Evolutionary conservation across 2,888 invertebrate genomes (phyloP), one percentile per base, ranked within the genome.

Genomic region (Heliconius charithonia): DNA sequence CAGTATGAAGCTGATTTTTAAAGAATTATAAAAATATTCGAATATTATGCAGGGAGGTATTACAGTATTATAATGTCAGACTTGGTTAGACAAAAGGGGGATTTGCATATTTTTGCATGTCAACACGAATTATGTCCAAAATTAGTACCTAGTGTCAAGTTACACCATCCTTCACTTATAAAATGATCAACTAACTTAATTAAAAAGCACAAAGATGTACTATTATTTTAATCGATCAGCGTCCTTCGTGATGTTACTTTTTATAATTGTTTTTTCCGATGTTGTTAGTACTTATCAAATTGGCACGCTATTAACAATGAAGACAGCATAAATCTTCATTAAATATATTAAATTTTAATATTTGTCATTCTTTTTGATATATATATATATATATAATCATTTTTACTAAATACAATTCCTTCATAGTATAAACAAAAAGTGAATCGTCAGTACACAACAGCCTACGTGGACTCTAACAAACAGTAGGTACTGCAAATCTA

Each of bases 401-500:
- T 59, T 59, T 12, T 59, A 59, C 22, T 59, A 59, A 59, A 59
- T 10, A n/a, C 3, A 16, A 41, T 59, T 63, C 63, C 70, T 75
- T 71, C 19, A 66, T 27, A n/a, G n/a, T n/a, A 37, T 16, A 71
- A 75, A 76, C 70, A 76, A 78, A 79, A 78, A 29, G 62, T 56
- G 56, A 56, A 51, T 63, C 66, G 63, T 67, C 56, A 51, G 67
- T 41, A 76, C 2, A n/a, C 9, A 73, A n/a, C 79, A 69, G n/a
- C 75, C 76, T 71, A 78, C 80, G 27, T 70, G 37, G 27, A 65
- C 65, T 65, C 59, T 76, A 63, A 70, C 56, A 77, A 76, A 78
- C 56, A 75, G 70, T 67, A 79, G 75, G 62, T 71, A 79, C 78
- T 75, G 81, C 79, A 80, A 80, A 80, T 81, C 80, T 79, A 76